Base-by-base conservation (phyloP, 2,113 vertebrate genomes). In the Edolisoma coerulescens region DNA sequence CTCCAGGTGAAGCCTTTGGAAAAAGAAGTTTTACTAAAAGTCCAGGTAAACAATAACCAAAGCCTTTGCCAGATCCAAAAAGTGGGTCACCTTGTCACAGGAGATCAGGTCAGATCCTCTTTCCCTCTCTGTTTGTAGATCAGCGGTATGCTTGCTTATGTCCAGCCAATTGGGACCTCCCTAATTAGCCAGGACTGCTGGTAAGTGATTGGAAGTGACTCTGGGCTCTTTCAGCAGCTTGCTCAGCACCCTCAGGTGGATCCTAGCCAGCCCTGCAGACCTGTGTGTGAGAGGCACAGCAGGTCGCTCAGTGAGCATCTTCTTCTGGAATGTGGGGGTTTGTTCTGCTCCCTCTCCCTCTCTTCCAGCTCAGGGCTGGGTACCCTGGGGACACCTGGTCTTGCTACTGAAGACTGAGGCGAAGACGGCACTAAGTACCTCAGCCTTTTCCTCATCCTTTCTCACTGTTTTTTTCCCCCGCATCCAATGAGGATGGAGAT, bases 71-170 rank as follows among this genome's bases (percentile, higher is more conserved):
- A 50, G 6, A 33, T 57, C 32, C 18, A 11, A 63, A 42, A 35
- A 0, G 0, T 1, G 0, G 3, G 20, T 49, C 26, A 49, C 17
- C 26, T 71, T 71, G 35, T 71, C 32, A 15, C 26, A 32, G 22
- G 32, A 56, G 11, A 49, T 56, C 7, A 32, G 35, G 26, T 49
- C 35, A 19, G 50, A 15, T 35, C 21, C 7, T 71, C 9, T 65
- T 56, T 63, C n/a, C n/a, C 49, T 64, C 30, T n/a, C 32, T 47
- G 10, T 32, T 45, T 15, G 8, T 42, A 12, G 14, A 3, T 35
- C 11, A 7, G 67, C 71, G 41, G 16, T 47, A 30, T 33, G 14
- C 7, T 30, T 63, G 13, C 49, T n/a, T 6, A 47, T 54, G 13
- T n/a, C 24, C 65, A 47, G 20, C 17, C 17, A 35, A 1, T 9